Evolutionary conservation across 2,113 vertebrate genomes (phyloP).

Genomic region (Gopherus evgoodei): DNA sequence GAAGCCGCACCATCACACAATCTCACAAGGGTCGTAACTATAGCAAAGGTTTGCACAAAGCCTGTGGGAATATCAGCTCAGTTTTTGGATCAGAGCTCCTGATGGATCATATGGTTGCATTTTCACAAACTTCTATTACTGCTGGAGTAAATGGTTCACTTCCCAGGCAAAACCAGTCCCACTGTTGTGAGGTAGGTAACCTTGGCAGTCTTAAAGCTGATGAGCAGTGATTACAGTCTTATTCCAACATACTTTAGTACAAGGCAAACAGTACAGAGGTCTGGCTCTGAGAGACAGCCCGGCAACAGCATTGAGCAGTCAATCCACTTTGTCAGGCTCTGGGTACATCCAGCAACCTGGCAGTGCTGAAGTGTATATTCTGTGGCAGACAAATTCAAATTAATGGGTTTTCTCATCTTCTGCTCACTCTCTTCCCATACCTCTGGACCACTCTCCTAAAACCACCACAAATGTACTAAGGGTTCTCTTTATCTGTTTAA

Average conservation of each 20-base stretch:
- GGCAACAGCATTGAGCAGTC: constrained; percentile 18
- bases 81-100: constrained; percentile 42
- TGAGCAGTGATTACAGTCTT: background rate
- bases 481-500: background rate
- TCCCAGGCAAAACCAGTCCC: constrained; percentile 28
- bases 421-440: background rate
- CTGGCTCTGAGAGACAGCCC: constrained; percentile 15
- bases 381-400: background rate
- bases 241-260: background rate
- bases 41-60: constrained; percentile 31
- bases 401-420: background rate
- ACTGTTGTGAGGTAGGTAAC: background rate
- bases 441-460: accelerated
- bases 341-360: constrained; percentile 55
- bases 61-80: constrained; percentile 27
- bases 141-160: background rate
- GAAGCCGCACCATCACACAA: constrained; percentile 40
- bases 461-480: background rate
- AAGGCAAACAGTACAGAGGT: background rate
- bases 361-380: background rate
- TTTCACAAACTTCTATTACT: background rate
- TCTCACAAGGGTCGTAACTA: background rate
- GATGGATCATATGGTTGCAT: background rate
- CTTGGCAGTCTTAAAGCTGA: background rate
- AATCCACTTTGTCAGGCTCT: background rate